These are phyloP conservation scores for Hypothenemus hampei DNA, from an alignment of 1,140 invertebrate species.

Conservation along the genomic window DNA sequence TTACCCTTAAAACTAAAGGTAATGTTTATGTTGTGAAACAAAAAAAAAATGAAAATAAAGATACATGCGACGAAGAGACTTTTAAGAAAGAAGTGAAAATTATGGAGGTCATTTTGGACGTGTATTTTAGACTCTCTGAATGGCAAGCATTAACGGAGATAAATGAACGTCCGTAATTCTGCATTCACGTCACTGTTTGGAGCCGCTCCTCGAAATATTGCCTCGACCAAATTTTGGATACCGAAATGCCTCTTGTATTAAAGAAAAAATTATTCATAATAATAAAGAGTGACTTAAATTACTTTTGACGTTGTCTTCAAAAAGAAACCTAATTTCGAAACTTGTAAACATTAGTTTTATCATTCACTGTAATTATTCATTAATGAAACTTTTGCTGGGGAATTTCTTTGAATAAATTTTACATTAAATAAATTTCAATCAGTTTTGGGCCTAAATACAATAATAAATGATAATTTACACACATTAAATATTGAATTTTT, in stretches of 20 bases:
- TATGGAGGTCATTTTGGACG: constrained; percentile 3
- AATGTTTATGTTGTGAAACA: too few relatives aligned
- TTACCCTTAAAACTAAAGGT: too few relatives aligned
- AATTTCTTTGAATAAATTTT: too few relatives aligned
- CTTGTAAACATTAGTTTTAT: too few relatives aligned
- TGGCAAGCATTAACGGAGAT: constrained; percentile 15
- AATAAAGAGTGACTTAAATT: background rate
- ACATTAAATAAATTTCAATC: too few relatives aligned
- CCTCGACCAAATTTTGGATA: background rate
- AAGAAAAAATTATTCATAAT: background rate
- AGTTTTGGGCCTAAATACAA: too few relatives aligned
- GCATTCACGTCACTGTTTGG: constrained; percentile 25
- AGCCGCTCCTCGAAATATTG: constrained; percentile 9
- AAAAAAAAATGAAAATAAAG: background rate
- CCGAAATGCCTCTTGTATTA: background rate
- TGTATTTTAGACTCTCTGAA: constrained; percentile 11
- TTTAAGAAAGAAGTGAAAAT: constrained; percentile 10
- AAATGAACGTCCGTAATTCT: constrained; percentile 26
- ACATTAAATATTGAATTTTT: too few relatives aligned
- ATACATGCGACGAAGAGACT: constrained; percentile 7
- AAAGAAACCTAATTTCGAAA: too few relatives aligned
- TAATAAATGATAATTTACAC: too few relatives aligned
- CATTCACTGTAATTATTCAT: too few relatives aligned
- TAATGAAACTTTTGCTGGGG: too few relatives aligned
- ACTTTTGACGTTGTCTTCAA: too few relatives aligned